Base-by-base conservation (phyloP, 2,888 invertebrate species). In the Neoscelio sp. region DNA sequence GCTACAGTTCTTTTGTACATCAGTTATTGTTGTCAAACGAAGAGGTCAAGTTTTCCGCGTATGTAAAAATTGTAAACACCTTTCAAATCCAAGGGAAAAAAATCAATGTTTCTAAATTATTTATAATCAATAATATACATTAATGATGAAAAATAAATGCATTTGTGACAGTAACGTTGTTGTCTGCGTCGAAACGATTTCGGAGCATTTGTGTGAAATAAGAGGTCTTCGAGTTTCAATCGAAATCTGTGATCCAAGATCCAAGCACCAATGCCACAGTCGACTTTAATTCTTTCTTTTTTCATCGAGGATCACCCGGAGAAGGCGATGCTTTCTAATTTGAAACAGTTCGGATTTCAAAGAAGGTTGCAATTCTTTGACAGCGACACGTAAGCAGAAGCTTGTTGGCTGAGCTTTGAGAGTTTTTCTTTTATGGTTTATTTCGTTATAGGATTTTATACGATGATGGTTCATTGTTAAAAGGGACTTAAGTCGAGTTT, bases 1-100 rank as follows among this genome's bases (percentile, higher is more conserved):
- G 90, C 90, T 90, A 91, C 90, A 91, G 91, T 91, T 91, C 90
- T 92, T 92, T 92, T 92, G 92, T 92, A 92, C 91, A 92, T 91
- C 91, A 91, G 91, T 91, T 91, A 90, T 92, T 91, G 91, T 91
- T 91, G 35, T 89, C 90, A 80, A 81, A 82, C 76, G 82, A 84
- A 84, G 84, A 86, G 91, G 89, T 91, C 91, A 91, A 91, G 90
- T 91, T 91, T 92, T 91, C 91, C 74, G 74, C 89, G 87, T 89
- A 88, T 89, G 89, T 89, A 89, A 89, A 89, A 89, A 89, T 88
- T 89, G 89, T 89, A 89, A 89, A 89, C 89, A 89, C 87, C 87
- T 88, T 88, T 85, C 86, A 87, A 84, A 81, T 87, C 88, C 87
- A 87, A 80, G 71, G 80, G 80, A 81, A 87, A 85, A 80, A 87